These are phyloP conservation scores for Isurus oxyrinchus DNA, from an alignment of 2,113 vertebrate species.

Conservation along the genomic window DNA sequence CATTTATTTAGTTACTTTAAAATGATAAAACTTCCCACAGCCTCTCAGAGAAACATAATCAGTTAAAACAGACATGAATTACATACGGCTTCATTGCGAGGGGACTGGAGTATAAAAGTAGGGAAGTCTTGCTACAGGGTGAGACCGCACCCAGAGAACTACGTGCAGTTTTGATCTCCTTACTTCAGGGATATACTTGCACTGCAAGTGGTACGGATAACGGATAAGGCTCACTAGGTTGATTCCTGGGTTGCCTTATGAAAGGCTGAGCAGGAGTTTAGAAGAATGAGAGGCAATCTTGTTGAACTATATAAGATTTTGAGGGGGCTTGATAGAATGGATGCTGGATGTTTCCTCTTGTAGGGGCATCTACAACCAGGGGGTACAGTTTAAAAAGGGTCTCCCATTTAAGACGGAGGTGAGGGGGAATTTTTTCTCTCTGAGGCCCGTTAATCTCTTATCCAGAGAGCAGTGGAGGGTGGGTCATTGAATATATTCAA, in stretches of 20 bases:
- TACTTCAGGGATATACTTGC: not conserved
- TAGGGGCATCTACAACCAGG: not conserved
- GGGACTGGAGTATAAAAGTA: not conserved
- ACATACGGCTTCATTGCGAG: no score
- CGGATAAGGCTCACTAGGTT: not conserved
- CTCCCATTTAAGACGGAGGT: not conserved
- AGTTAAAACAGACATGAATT: not conserved
- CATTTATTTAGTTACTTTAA: not conserved
- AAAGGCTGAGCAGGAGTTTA: not conserved
- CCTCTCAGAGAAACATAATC: not conserved
- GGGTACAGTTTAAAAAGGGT: not conserved
- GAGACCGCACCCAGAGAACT: not conserved
- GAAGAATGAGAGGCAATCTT: not conserved
- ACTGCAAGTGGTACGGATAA: not conserved
- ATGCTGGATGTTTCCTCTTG: not conserved
- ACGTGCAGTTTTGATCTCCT: not conserved
- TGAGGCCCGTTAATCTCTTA: not conserved
- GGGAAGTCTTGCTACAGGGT: not conserved
- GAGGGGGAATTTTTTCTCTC: not conserved
- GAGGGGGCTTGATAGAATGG: not conserved
- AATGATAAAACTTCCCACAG: not conserved
- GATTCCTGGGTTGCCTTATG: not conserved
- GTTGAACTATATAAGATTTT: not conserved
- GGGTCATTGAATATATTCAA: not conserved
- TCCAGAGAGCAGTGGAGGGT: not conserved